Conservation (phyloP, 2,888 invertebrate genomes). For the Heliconius ethilla region DNA sequence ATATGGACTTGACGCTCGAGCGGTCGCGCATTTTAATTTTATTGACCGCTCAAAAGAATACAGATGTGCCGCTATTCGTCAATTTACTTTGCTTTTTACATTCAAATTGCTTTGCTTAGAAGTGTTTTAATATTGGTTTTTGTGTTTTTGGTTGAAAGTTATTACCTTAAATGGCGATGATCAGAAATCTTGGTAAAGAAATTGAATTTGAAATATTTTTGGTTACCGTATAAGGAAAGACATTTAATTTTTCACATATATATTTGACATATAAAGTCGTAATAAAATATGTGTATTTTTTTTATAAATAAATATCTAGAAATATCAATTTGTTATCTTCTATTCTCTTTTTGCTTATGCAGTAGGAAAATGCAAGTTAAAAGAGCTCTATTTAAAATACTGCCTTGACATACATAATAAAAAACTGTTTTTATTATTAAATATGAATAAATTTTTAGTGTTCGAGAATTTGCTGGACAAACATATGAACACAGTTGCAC, state of each 20-base stretch:
- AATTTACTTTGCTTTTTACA: constrained; percentile 47
- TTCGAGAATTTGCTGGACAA: neutral
- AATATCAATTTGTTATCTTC: too few species aligned
- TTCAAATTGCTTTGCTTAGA: constrained; percentile 44
- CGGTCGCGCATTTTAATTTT: constrained; percentile 66
- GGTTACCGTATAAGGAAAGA: neutral
- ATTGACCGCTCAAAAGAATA: constrained; percentile 52
- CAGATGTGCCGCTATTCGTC: constrained; percentile 53
- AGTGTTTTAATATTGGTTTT: constrained; percentile 39
- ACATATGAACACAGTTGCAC: neutral
- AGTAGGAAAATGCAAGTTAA: too few species aligned
- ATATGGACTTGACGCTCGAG: constrained; percentile 62
- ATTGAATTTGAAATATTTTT: neutral
- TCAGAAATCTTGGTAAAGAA: constrained; percentile 43
- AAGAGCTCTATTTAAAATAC: too few species aligned
- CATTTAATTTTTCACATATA: too few species aligned
- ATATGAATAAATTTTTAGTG: neutral
- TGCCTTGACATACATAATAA: too few species aligned
- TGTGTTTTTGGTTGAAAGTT: constrained; percentile 18
- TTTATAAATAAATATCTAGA: too few species aligned
- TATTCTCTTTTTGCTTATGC: too few species aligned
- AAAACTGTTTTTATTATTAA: too few species aligned
- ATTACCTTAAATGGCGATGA: constrained; percentile 35
- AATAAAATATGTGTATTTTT: too few species aligned
- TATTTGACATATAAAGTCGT: too few species aligned